Conservation (phyloP, 2,888 invertebrate genomes). For the Molorchus minor region DNA sequence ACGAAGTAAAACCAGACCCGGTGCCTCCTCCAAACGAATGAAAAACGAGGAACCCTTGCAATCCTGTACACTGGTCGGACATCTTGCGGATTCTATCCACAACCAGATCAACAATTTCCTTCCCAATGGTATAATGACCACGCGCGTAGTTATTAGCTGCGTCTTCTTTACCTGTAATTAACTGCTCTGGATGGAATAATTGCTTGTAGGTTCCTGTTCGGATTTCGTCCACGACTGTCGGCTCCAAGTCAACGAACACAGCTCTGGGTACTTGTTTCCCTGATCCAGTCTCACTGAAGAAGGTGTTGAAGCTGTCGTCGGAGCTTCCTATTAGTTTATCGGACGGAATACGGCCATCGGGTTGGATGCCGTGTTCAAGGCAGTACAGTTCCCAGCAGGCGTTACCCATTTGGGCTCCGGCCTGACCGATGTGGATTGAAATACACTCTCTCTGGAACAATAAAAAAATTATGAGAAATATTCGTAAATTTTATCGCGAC, state of each 20-base stretch:
- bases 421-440: conserved; percentile 79
- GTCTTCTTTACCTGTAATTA: conserved; percentile 93
- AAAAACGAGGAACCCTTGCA: conserved; percentile 93
- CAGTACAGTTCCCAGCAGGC: conserved; percentile 90
- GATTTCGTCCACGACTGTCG: conserved; percentile 93
- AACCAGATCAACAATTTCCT: conserved; percentile 90
- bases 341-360: conserved; percentile 88
- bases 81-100: conserved; percentile 67
- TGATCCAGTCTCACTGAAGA: conserved; percentile 91
- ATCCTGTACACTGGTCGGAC: conserved; percentile 90
- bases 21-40: conserved; percentile 94
- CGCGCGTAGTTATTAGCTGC: conserved; percentile 97
- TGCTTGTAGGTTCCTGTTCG: conserved; percentile 92
- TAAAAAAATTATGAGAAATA: too few species aligned
- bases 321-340: conserved; percentile 76
- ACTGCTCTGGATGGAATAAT: conserved; percentile 95
- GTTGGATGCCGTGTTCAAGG: conserved; percentile 88
- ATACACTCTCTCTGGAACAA: conserved; percentile 79
- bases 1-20: conserved; percentile 94
- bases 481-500: too few species aligned
- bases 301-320: conserved; percentile 94
- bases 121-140: conserved; percentile 96
- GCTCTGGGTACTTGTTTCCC: conserved; percentile 95
- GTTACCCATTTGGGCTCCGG: conserved; percentile 88
- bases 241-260: conserved; percentile 94